These are phyloP conservation scores for Petrocephalus zakoni DNA, from an alignment of 2,113 vertebrate genomes.

Conservation along the genomic window DNA sequence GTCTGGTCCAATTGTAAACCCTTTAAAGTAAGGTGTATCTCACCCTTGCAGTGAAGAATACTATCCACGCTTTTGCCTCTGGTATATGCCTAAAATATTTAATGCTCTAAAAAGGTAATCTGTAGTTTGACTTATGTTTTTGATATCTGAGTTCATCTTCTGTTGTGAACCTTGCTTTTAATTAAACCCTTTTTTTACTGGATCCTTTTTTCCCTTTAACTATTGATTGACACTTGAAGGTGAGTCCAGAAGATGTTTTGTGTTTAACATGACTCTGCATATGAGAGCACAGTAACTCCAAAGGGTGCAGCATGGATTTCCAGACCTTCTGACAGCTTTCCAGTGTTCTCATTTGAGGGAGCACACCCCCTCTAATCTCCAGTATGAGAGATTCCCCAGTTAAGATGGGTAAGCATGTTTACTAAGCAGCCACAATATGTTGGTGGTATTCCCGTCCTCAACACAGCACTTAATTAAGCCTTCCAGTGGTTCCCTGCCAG, in stretches of 20 bases:
- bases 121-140: background rate
- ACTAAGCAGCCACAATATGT: background rate
- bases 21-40: background rate
- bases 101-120: background rate
- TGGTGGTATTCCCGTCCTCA: background rate
- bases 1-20: background rate
- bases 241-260: background rate
- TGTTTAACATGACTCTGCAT: background rate
- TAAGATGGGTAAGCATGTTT: background rate
- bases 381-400: background rate
- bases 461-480: background rate
- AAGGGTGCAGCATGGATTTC: background rate
- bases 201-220: background rate
- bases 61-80: background rate
- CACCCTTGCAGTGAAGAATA: background rate
- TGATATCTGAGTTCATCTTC: background rate
- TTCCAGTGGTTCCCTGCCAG: background rate
- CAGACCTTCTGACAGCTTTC: background rate
- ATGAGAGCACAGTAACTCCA: no score
- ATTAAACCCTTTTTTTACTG: slow-evolving; percentile 18
- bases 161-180: slow-evolving; percentile 9
- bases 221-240: background rate
- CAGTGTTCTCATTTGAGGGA: background rate
- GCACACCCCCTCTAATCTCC: background rate
- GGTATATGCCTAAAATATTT: background rate